Evolutionary conservation across 2,113 vertebrate species (phyloP), one percentile per base, ranked within the genome.

Genomic region (Melanocharis versteri): DNA sequence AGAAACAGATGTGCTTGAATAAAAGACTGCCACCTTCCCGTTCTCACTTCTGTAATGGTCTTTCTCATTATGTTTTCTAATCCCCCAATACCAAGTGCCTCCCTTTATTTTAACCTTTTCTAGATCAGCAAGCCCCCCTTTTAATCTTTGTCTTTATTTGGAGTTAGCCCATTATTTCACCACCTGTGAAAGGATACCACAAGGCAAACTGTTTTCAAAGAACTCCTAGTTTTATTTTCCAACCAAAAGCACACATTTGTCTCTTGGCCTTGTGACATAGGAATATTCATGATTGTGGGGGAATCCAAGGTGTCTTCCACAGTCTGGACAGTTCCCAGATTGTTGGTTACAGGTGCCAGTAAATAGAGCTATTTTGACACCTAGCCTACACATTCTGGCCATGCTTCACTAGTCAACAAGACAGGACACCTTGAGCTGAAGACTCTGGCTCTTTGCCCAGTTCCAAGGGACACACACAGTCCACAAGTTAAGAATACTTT

Each of bases 201-300:
- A 4, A 86, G 16, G 7, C 54, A 70, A 58, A 85, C 42, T 51
- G 27, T 89, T 96, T 85, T 86, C 33, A 53, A n/a, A 95, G 33
- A 94, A 44, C 27, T 72, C 31, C 31, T 88, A 42, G 33, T 89
- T 97, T 97, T 94, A 96, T 96, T 97, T 92, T 95, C 72, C 64
- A 90, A 2, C 39, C 19, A n/a, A 61, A 93, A 77, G 28, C 51
- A 66, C 30, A 51, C 30, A n/a, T 83, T 73, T 70, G 4, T 86
- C 35, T 86, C 58, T 65, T 87, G 35, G 39, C 81, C 56, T 58
- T 35, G 47, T 60, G 51, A 85, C 56, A 47, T 17, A 82, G 61
- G 22, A 87, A 58, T 81, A 22, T 57, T 87, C 17, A n/a, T 54
- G 39, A 17, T 53, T 71, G 35, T 4, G 2, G 17, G 44, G 24